Evolutionary conservation across 2,113 vertebrate genomes (phyloP).

Genomic region (Muscicapa adusta): DNA sequence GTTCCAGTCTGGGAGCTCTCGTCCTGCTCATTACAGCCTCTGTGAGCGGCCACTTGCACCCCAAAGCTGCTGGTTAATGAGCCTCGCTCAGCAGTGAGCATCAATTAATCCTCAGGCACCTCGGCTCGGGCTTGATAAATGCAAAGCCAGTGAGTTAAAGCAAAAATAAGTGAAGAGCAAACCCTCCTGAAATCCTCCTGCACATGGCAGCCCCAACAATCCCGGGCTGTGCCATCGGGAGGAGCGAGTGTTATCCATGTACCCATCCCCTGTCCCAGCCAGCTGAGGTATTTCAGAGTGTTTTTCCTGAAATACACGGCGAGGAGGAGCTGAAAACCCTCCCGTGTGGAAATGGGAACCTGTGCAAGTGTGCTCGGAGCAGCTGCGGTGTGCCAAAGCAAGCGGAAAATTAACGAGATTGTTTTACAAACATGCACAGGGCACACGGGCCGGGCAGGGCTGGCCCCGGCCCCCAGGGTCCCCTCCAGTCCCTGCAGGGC

Average conservation of each 20-base stretch:
- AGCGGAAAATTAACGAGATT: constrained; percentile 47
- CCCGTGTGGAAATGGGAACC: neutral
- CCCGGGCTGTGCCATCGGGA: neutral
- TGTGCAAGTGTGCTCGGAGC: neutral
- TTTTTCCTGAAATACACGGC: fast-evolving
- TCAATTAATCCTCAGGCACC: constrained; percentile 15
- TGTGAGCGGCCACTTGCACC: neutral
- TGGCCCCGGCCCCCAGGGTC: neutral
- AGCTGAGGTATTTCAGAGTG: neutral
- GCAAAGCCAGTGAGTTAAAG: neutral
- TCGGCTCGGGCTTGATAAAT: neutral
- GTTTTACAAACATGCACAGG: neutral
- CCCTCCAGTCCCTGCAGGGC: fast-evolving
- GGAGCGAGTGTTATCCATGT: fast-evolving
- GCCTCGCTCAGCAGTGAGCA: neutral
- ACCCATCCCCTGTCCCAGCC: neutral
- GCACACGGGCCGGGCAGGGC: neutral
- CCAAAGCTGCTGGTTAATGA: constrained; percentile 41
- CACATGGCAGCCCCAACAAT: neutral
- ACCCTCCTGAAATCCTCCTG: neutral
- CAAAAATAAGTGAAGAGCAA: neutral
- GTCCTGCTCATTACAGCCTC: neutral
- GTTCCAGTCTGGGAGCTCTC: neutral
- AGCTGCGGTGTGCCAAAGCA: constrained; percentile 45
- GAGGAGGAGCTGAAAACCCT: neutral